Evolutionary conservation across 2,888 invertebrate species (phyloP).

Genomic region (Automeris io): DNA sequence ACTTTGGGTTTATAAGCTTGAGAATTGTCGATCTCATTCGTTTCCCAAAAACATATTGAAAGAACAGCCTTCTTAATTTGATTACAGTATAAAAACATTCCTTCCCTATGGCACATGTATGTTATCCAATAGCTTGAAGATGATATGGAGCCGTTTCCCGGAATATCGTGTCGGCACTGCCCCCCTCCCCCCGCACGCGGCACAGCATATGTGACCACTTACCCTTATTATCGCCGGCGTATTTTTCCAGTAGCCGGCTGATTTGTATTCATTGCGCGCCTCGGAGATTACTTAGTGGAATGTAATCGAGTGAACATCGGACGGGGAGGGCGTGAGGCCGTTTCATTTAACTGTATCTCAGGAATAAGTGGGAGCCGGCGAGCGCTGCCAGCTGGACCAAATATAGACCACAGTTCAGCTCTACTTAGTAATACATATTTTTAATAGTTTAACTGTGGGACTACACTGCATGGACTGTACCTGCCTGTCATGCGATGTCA

Average conservation of each 20-base stretch:
- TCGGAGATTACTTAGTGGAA: conserved; percentile 1
- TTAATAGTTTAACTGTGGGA: too few species aligned
- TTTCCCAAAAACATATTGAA: too few species aligned
- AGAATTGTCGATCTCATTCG: too few species aligned
- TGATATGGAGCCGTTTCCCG: background rate
- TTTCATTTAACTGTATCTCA: background rate
- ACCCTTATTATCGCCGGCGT: conserved; percentile 1
- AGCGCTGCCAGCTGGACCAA: background rate
- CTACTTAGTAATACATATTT: too few species aligned
- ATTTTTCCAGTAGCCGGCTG: background rate
- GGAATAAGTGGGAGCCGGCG: background rate
- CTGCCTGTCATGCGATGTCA: too few species aligned
- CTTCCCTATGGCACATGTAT: too few species aligned
- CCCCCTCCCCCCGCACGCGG: background rate
- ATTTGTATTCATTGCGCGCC: conserved; percentile 2
- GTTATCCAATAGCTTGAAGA: too few species aligned
- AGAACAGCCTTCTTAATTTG: too few species aligned
- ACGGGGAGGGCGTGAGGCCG: background rate
- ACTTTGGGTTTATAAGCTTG: too few species aligned
- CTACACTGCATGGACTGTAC: too few species aligned
- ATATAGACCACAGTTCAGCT: background rate
- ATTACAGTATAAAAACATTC: too few species aligned
- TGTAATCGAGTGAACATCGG: conserved; percentile 3
- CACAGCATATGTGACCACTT: conserved; percentile 2
- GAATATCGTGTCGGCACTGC: background rate